phyloP scores from a whole-genome alignment of 2,888 invertebrate genomes.

The Autographa pulchrina region DNA sequence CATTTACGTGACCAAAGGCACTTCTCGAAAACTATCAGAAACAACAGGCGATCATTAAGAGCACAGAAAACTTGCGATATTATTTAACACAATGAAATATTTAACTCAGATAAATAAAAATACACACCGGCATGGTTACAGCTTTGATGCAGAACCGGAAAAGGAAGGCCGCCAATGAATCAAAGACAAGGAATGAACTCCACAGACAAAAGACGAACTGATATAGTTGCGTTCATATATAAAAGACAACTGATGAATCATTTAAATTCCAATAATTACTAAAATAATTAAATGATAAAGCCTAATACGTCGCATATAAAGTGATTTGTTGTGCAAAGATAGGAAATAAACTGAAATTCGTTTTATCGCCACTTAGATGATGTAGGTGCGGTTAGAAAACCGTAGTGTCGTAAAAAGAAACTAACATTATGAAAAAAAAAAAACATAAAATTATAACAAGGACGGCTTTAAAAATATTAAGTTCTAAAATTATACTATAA shows the following conservation, averaged over 20 bases:
- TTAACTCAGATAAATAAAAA: constrained; percentile 75
- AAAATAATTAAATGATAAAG: neutral
- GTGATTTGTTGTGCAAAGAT: neutral
- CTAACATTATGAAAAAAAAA: too few species aligned
- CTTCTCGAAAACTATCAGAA: constrained; percentile 52
- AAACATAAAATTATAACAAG: too few species aligned
- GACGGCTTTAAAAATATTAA: too few species aligned
- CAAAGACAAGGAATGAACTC: constrained; percentile 71
- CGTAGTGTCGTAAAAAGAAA: too few species aligned
- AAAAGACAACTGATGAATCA: neutral
- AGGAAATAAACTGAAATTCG: neutral
- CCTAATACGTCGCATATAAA: neutral
- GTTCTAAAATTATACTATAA: too few species aligned
- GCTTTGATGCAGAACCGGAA: constrained; percentile 90
- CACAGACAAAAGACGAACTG: constrained; percentile 54
- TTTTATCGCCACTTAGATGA: too few species aligned
- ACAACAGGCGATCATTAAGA: constrained; percentile 54
- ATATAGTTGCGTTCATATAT: constrained; percentile 32
- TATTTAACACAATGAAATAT: constrained; percentile 66
- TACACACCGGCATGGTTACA: constrained; percentile 90
- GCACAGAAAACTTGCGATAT: constrained; percentile 67
- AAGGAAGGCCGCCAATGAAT: constrained; percentile 81
- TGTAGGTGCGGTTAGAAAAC: too few species aligned
- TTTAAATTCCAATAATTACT: neutral
- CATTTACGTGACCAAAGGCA: constrained; percentile 34